These are phyloP conservation scores for Hemitrygon akajei DNA, from an alignment of 2,797 vertebrate genomes.

Conservation along the genomic window DNA sequence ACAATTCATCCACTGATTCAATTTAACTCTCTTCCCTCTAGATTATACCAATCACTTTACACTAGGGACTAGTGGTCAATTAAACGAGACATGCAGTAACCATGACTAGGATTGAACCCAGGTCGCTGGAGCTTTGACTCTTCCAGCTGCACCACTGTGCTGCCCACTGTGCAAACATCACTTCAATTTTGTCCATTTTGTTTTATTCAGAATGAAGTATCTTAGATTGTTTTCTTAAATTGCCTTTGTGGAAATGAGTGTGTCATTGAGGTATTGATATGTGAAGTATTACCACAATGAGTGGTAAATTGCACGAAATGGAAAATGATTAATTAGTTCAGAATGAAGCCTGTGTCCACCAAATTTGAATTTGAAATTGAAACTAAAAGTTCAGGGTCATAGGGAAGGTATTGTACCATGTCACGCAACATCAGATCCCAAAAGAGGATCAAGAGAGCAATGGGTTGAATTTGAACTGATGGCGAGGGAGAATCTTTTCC, in stretches of 20 bases:
- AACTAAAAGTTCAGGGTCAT: background rate
- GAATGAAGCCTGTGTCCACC: too few relatives aligned
- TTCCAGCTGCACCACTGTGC: too few relatives aligned
- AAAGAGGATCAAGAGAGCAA: background rate
- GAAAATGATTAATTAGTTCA: too few relatives aligned
- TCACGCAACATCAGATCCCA: background rate
- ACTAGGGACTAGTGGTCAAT: too few relatives aligned
- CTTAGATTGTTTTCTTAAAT: background rate
- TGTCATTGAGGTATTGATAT: background rate
- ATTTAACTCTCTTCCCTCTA: too few relatives aligned
- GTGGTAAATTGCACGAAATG: too few relatives aligned
- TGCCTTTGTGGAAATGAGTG: background rate
- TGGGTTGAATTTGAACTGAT: background rate
- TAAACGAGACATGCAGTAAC: too few relatives aligned
- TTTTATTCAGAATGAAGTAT: background rate
- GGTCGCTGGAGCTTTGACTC: too few relatives aligned
- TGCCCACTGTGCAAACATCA: background rate
- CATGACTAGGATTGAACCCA: too few relatives aligned
- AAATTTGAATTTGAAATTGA: background rate
- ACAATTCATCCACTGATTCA: too few relatives aligned
- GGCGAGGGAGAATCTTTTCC: background rate
- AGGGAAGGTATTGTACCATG: background rate
- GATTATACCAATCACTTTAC: too few relatives aligned
- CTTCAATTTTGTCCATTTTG: background rate
- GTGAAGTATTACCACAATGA: too few relatives aligned